Base-by-base conservation (phyloP, 2,113 vertebrate genomes). In the Phalacrocorax carbo region DNA sequence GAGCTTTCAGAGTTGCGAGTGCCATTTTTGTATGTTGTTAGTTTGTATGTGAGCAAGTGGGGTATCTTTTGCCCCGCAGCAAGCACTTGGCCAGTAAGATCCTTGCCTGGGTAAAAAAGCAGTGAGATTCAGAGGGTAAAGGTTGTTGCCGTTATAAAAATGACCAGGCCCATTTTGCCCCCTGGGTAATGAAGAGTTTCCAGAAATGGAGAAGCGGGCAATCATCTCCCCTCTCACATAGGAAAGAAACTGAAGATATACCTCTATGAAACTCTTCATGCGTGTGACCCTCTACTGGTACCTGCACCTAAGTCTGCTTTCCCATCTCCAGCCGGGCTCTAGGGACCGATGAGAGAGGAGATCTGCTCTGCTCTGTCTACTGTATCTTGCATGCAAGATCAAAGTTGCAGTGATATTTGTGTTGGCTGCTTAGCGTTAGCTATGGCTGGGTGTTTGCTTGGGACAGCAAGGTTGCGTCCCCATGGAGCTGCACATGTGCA, bases 71-170 rank as follows among this genome's bases (percentile, higher is more conserved):
- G 5, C 12, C 15, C 7, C 38, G 42, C 9, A 58, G 8, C 9
- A 18, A 0, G 0, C 30, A 29, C 18, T 2, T 75, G 55, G 27
- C 40, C 1, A 9, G 44, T 36, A 75, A 21, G 23, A 51, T 60
- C 44, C 38, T 73, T 55, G 23, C 30, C 25, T 2, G 8, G n/a
- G 10, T 80, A 2, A 78, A 94, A 58, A 38, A 20, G 5, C 22
- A 77, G 12, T 42, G 49, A 49, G 30, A 61, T 19, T 73, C 54
- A 17, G 44, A 49, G 5, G 11, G 44, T 9, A 57, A 36, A 83
- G 30, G 2, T 44, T 69, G 23, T 9, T 54, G 36, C 34, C 61
- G 17, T 49, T 69, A 36, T 54, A 65, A 54, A 90, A 88, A 15
- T 46, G 61, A 8, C 46, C 2, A 5, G 61, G 5, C 7, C 25